Conservation (phyloP, 2,113 vertebrate genomes). For the Osmerus mordax region DNA sequence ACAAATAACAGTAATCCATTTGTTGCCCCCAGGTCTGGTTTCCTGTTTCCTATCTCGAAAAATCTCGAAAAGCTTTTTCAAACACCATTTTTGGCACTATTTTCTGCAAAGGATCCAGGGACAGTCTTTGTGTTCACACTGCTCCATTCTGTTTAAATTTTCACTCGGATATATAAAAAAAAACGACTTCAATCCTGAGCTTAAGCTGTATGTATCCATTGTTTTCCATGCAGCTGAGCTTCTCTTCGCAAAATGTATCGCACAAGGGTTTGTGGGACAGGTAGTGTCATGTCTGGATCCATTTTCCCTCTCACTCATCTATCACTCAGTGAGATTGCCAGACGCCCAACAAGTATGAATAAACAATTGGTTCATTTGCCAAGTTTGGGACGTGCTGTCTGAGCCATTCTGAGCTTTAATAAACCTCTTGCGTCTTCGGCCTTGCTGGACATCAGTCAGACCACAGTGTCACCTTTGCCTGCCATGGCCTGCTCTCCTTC, state of each 20-base stretch:
- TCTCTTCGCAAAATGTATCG: too few relatives aligned
- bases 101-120: too few relatives aligned
- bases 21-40: background rate
- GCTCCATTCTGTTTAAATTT: too few relatives aligned
- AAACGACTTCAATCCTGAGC: too few relatives aligned
- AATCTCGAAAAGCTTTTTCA: background rate
- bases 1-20: conserved; percentile 8
- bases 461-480: background rate
- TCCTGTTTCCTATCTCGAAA: background rate
- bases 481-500: background rate
- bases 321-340: conserved; percentile 1
- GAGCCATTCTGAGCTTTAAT: conserved; percentile 2
- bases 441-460: background rate
- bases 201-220: too few relatives aligned
- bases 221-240: too few relatives aligned
- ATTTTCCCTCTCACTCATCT: background rate
- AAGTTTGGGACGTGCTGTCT: conserved; percentile 13
- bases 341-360: conserved; percentile 12
- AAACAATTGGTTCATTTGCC: conserved; percentile 23
- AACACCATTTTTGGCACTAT: too few relatives aligned
- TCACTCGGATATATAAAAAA: too few relatives aligned
- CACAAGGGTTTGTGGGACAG: too few relatives aligned
- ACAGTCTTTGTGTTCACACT: too few relatives aligned
- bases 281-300: too few relatives aligned
- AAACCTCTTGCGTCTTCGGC: conserved; percentile 6